Evolutionary conservation across 2,797 vertebrate species (phyloP), one percentile per base, ranked within the genome.

Genomic region (Takifugu ocellatus): DNA sequence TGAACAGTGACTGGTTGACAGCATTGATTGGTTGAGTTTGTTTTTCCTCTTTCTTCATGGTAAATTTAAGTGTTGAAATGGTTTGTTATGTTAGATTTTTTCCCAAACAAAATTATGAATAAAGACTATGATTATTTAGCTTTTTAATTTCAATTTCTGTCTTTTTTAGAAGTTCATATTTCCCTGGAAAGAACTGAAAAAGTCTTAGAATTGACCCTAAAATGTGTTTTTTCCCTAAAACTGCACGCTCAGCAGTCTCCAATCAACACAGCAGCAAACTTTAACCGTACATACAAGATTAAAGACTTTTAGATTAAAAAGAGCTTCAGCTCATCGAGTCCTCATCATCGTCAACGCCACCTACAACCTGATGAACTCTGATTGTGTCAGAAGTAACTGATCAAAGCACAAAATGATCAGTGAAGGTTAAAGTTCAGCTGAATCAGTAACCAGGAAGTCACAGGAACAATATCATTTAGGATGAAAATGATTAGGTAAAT

Each of bases 1-100:
- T n/a, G 56, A 0, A 25, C 5, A 36, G 5, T 74, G 26, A 77
- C 62, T 81, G 76, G 75, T 47, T 63, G 33, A n/a, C 17, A 46
- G 31, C 44, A 51, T 15, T 2, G 49, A 2, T 51, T 54, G 47
- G 42, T 51, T 45, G 1, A 29, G 26, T 2, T 11, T 15, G 10
- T 25, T n/a, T 39, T 39, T 39, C 36, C 36, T 39, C 1, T 39
- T 39, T 39, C 36, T 39, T 39, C 11, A 39, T 14, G 12, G 14
- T 39, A 39, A 39, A 39, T 39, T 39, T 14, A 10, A 39, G 12
- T 39, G 9, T 39, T 39, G 11, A 39, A 39, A 39, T 14, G 36
- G 12, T 14, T 39, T 14, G 12, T 12, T 1, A 33, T 11, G 0
- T 11, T 10, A 33, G 2, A 10, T 2, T 8, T 33, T 33, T 33